Conservation (phyloP, 2,888 invertebrate species). For the Leptopilina syphax region DNA sequence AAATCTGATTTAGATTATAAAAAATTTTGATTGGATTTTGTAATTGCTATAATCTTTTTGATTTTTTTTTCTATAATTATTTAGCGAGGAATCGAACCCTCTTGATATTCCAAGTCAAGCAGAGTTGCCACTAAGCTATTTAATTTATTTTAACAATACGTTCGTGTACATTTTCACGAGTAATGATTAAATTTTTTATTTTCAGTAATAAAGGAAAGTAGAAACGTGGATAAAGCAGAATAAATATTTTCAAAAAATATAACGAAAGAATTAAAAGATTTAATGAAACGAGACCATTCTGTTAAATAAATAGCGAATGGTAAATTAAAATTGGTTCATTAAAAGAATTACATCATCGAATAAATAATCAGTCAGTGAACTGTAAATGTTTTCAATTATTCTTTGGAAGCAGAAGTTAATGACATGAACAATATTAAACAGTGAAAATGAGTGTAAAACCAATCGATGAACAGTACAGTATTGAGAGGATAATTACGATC, state of each 20-base stretch:
- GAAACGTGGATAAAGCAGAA: too few species aligned
- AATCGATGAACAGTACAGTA: not conserved
- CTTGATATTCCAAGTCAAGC: too few species aligned
- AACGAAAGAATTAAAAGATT: not conserved
- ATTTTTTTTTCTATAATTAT: too few species aligned
- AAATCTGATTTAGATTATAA: too few species aligned
- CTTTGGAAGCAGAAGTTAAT: not conserved
- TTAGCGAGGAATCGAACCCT: too few species aligned
- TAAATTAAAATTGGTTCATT: slow-evolving; percentile 8
- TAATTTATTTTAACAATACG: too few species aligned
- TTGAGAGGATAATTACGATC: not conserved
- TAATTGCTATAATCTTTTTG: too few species aligned
- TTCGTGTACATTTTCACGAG: too few species aligned
- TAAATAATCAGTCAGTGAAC: not conserved
- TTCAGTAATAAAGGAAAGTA: too few species aligned
- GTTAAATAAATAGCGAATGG: not conserved
- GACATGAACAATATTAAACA: slow-evolving; percentile 17
- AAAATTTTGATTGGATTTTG: too few species aligned
- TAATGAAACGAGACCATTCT: not conserved
- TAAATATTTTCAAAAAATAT: not conserved
- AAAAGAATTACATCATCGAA: not conserved
- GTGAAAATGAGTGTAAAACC: slow-evolving; percentile 16
- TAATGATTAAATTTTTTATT: too few species aligned
- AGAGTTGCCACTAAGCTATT: too few species aligned
- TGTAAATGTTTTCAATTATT: not conserved